A percentile compares a stretch with the other conserved stretches of the same genome.
Conservation (phyloP, 2,113 vertebrate species). For the Myodes glareolus region DNA sequence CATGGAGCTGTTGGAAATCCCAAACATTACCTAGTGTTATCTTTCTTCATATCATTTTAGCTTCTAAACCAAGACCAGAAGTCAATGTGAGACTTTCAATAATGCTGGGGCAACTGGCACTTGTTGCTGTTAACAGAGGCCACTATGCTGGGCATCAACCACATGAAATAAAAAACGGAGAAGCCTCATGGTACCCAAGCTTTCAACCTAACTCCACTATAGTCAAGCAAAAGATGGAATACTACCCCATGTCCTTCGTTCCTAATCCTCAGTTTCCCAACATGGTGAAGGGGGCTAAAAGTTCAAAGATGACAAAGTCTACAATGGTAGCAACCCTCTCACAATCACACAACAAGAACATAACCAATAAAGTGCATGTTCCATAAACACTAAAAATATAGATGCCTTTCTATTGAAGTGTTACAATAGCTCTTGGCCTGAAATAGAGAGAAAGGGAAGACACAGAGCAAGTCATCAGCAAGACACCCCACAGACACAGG, state of each 20-base stretch:
- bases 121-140: not conserved
- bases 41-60: not conserved
- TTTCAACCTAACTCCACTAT: not conserved
- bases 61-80: not conserved
- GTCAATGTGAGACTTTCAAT: not conserved
- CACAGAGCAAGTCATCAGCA: not conserved
- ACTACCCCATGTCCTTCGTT: not conserved
- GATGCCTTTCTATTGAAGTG: not conserved
- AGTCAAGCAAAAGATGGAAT: not conserved
- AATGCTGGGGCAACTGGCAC: not conserved
- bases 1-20: not conserved
- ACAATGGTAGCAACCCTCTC: not conserved
- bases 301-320: not conserved
- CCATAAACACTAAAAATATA: not conserved
- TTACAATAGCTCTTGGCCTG: slow-evolving; percentile 15
- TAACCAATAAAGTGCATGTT: slow-evolving; percentile 1
- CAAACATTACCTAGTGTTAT: not conserved
- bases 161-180: slow-evolving; percentile 24
- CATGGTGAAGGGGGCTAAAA: not conserved
- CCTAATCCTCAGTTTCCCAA: not conserved
- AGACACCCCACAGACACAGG: slow-evolving; percentile 24
- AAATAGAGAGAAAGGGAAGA: slow-evolving; percentile 5
- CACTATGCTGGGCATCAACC: not conserved
- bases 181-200: not conserved
- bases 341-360: not conserved